A percentile compares a stretch with the other conserved stretches of the same genome.
These are phyloP conservation scores for Stenurella melanura DNA, from an alignment of 2,888 invertebrate genomes.

Conservation along the genomic window DNA sequence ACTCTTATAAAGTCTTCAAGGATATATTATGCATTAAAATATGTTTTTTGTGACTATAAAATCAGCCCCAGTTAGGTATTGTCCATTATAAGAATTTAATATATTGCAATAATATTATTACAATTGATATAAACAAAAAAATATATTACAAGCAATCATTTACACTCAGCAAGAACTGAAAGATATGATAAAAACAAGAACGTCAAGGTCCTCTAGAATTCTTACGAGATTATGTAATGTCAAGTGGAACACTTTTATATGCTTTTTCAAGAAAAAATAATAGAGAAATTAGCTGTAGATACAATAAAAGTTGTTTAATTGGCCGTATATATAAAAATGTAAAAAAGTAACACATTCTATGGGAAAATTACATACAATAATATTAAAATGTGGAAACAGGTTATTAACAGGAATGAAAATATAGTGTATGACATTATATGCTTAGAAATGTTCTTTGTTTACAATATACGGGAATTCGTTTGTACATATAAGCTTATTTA, in stretches of 20 bases:
- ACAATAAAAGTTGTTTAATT: not conserved
- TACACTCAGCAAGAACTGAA: conserved; percentile 39
- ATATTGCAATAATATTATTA: not conserved
- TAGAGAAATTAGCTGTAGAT: conserved; percentile 3
- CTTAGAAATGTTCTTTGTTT: not conserved
- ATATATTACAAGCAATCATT: conserved; percentile 24
- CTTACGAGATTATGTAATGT: conserved; percentile 43
- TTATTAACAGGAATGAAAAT: not conserved
- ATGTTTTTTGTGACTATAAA: not conserved
- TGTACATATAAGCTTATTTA: not conserved
- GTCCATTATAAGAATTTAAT: not conserved
- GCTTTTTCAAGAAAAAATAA: not conserved
- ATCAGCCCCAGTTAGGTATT: not conserved
- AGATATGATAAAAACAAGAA: conserved; percentile 41
- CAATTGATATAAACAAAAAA: conserved; percentile 11
- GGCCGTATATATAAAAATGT: not conserved
- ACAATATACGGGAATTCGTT: not conserved
- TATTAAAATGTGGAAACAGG: not conserved
- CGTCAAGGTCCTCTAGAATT: conserved; percentile 43
- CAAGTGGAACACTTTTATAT: conserved; percentile 24
- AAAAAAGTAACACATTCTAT: conserved; percentile 3
- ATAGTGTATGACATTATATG: not conserved
- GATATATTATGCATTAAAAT: not conserved
- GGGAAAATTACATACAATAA: not conserved
- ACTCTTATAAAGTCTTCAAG: not conserved